Evolutionary conservation across 2,888 invertebrate species (phyloP), one percentile per base, ranked within the genome.

Genomic region (Ormyrus labotus): DNA sequence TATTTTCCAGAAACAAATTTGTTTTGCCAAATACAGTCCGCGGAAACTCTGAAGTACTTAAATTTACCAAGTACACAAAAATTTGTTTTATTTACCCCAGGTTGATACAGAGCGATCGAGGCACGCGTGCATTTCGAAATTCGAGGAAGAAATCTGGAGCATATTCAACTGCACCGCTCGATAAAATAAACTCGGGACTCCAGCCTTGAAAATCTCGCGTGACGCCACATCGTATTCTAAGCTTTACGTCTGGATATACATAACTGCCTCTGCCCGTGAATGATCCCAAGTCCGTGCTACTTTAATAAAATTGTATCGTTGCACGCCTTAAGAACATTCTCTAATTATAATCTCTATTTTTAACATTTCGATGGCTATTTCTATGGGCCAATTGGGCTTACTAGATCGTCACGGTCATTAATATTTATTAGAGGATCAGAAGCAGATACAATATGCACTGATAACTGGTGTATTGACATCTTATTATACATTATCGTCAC

Each of bases 201-300:
- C 63, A 75, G 71, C 75, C 79, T 80, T 80, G 75, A 80, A 75
- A 58, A 64, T 80, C 50, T 80, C 65, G 80, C 75, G 80, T 80
- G 80, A 75, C 71, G 65, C 55, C 13, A 60, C n/a, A 61, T 80
- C 64, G 58, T 80, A 75, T 75, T 58, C 60, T 57, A 70, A 63
- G 10, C 34, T 3, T 47, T 61, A 19, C 47, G 50, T 19, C 19
- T n/a, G 19, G 19, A 6, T 57, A 57, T 69, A 58, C n/a, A 19
- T 64, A 70, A 57, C 19, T 69, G 19, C 11, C 50, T 6, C 55
- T 57, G 19, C 19, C 19, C 13, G 55, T 34, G 50, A 67, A 79
- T 79, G 51, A 80, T 71, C 63, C 71, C n/a, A 55, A 53, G 7
- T 47, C 13, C 51, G 50, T 57, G 57, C 55, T 51, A 55, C 61